These are phyloP conservation scores for Alectura lathami DNA, from an alignment of 2,113 vertebrate species.

Conservation along the genomic window DNA sequence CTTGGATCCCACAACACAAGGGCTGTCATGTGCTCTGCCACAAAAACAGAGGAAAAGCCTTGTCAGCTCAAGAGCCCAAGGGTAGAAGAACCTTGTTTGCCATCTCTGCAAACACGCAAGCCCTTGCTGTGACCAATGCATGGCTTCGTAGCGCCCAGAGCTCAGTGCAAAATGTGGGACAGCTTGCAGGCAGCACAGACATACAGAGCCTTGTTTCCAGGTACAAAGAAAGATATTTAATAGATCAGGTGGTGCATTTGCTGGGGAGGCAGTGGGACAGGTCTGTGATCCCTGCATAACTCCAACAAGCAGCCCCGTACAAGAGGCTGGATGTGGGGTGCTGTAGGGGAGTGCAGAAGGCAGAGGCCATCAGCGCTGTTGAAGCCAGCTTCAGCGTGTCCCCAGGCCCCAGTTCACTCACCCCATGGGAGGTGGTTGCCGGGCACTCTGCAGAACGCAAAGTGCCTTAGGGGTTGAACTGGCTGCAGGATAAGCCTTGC, in stretches of 20 bases:
- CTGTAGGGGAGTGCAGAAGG: neutral
- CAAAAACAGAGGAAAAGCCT: neutral
- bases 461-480: neutral
- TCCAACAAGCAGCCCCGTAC: too few relatives aligned
- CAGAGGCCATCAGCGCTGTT: neutral
- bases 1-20: neutral
- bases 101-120: neutral
- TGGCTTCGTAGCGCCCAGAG: neutral
- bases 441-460: neutral
- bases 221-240: neutral
- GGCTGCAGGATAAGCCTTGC: neutral
- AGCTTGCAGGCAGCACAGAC: neutral
- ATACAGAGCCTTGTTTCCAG: neutral
- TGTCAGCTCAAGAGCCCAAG: neutral
- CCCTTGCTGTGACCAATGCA: rapidly evolving
- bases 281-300: neutral
- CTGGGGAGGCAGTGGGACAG: neutral
- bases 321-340: neutral
- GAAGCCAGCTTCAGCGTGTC: neutral
- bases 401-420: neutral
- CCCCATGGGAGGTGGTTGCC: neutral
- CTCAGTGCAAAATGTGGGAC: neutral
- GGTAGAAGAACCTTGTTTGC: neutral
- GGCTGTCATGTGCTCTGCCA: neutral
- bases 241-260: neutral